A percentile compares a stretch with the other conserved stretches of the same genome.
phyloP scores from a whole-genome alignment of 1,140 invertebrate genomes.

The Macrotrachela quadricornifera region DNA sequence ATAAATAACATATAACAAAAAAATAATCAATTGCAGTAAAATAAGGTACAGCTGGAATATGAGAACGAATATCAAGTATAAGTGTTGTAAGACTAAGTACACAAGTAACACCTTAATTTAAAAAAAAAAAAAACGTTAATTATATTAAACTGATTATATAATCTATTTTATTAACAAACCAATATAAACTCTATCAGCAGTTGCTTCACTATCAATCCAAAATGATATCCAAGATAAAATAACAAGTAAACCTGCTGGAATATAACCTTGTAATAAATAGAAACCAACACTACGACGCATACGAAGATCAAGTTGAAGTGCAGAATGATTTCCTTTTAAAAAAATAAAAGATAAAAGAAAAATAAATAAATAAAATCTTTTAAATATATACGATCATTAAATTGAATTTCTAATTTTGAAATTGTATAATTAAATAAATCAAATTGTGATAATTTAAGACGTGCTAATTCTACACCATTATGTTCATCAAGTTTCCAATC shows the following conservation, averaged over 20 bases:
- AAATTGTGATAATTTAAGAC: slow-evolving; percentile 29
- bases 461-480: slow-evolving; percentile 14
- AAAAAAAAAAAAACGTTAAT: not conserved
- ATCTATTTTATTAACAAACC: slow-evolving; percentile 14
- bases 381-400: no score
- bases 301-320: slow-evolving; percentile 20
- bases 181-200: slow-evolving; percentile 42
- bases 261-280: slow-evolving; percentile 27
- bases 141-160: not conserved
- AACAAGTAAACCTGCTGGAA: slow-evolving; percentile 25
- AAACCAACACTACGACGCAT: slow-evolving; percentile 25
- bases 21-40: slow-evolving; percentile 66
- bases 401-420: not conserved
- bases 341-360: not conserved
- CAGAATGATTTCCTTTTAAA: slow-evolving; percentile 13
- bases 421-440: slow-evolving; percentile 14
- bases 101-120: slow-evolving; percentile 16
- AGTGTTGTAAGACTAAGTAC: slow-evolving; percentile 13
- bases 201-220: slow-evolving; percentile 69
- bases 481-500: slow-evolving; percentile 1
- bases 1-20: slow-evolving; percentile 60
- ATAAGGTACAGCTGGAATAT: slow-evolving; percentile 64
- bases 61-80: slow-evolving; percentile 53
- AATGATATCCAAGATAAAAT: slow-evolving; percentile 29
- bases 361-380: no score